Evolutionary conservation across 2,113 vertebrate genomes (phyloP), one percentile per base, ranked within the genome.

Genomic region (Hymenochirus boettgeri): DNA sequence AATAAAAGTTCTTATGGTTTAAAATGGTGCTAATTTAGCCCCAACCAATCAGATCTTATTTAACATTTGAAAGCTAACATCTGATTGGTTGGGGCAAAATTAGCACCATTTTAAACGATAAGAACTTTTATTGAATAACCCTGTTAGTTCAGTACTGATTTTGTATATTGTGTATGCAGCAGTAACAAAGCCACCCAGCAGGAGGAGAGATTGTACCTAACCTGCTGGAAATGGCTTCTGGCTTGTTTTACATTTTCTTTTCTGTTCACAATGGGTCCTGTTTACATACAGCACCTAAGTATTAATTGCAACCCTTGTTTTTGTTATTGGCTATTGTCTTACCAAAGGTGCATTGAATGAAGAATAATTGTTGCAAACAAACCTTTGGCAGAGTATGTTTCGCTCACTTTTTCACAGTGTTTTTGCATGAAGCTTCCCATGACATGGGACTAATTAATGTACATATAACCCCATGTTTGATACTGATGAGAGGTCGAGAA

Each of bases 271-370:
- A 9, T 21, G 7, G 3, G 7, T 5, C 19, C 19, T 48, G 21
- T 48, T 48, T 48, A 48, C 46, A 48, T 22, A 22, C 22, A 21
- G 21, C 46, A 21, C 18, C 46, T 48, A 23, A 48, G 46, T 48
- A 21, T 48, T 48, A 48, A 22, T 48, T 21, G 2, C 8, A 48
- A 48, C 19, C 8, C 2, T 15, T 48, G 46, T 48, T 42, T 42
- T 42, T 42, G n/a, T 42, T 42, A 42, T 42, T 42, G 7, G 6
- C 39, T 42, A 42, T 42, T 42, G 39, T 42, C n/a, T 42, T 6
- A 17, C 17, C n/a, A 17, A 42, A 42, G 5, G 3, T 42, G 39
- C 12, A 42, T 17, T 42, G 7, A 42, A 13, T 42, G 3, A 42
- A 6, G 39, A 42, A 42, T 42, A 42, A 42, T 42, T 17, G n/a